Evolutionary conservation across 2,888 invertebrate species (phyloP), one percentile per base, ranked within the genome.

Genomic region (Syritta pipiens): DNA sequence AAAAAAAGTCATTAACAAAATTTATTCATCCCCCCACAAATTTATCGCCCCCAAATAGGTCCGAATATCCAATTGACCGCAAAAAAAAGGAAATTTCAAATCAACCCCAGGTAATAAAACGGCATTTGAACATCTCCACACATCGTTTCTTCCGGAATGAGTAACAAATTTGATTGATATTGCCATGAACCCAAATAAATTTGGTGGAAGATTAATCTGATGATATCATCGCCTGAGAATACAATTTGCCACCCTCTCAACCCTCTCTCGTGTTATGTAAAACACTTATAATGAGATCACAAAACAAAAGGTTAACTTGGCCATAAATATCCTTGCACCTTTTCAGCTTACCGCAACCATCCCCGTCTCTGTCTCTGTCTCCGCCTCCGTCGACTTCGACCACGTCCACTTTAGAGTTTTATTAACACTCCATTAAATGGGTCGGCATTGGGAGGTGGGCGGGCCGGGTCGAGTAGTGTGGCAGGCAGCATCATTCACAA

Each of bases 371-470:
- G n/a, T n/a, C n/a, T 14, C 48, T 26, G 22, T 12, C n/a, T 30
- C 9, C 10, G 44, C 28, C 24, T 5, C 26, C n/a, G 19, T 30
- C 28, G 35, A 24, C 19, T 10, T 14, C 20, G 12, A 28, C 55
- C 37, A 26, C 28, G 35, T 59, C 22, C 68, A 69, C 59, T 69
- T 60, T 51, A 69, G 77, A 72, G 48, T 77, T 77, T 77, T 77
- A 77, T 77, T 77, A 77, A 77, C 77, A 77, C 77, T 72, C 77
- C 72, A 77, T 77, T 77, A 65, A 48, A 72, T 55, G 72, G 69
- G 69, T 76, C 69, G 63, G 63, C 53, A 63, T 14, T 7, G 37
- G 37, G 14, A 14, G 69, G 69, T 69, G 49, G 63, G 62, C 35
- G 60, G 51, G 59, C 32, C 42, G 65, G 51, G 46, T 59, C 53